phyloP scores from a whole-genome alignment of 2,113 vertebrate genomes.

The Ptilorrhoa leucosticta region DNA sequence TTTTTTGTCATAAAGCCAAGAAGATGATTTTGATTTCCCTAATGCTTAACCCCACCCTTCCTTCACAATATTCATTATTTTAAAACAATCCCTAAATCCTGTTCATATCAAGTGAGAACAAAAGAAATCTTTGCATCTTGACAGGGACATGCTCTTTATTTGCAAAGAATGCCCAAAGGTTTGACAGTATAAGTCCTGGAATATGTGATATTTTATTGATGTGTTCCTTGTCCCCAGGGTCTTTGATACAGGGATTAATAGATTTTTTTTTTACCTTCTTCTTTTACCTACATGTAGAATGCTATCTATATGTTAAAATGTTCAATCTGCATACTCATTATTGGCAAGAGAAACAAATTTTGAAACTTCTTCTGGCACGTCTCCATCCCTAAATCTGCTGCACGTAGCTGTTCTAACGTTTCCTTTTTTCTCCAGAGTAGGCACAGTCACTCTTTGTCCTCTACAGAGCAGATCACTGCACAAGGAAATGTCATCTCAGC shows the following conservation, averaged over 20 bases:
- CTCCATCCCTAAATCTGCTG: not conserved
- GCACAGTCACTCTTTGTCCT: conserved; percentile 53
- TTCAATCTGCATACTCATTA: conserved; percentile 27
- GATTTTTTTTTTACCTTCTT: not conserved
- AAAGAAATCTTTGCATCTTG: not conserved
- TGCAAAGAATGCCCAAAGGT: not conserved
- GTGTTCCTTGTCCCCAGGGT: not conserved
- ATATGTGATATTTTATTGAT: not conserved
- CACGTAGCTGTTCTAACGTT: not conserved
- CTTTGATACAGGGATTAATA: not conserved
- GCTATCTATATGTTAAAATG: not conserved
- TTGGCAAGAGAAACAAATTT: conserved; percentile 1
- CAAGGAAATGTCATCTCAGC: conserved; percentile 36
- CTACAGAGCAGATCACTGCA: not conserved
- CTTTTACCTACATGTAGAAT: not conserved
- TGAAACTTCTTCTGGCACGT: not conserved
- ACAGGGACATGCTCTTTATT: not conserved
- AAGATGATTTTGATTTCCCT: not conserved
- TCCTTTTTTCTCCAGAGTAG: conserved; percentile 36
- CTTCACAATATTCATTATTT: not conserved
- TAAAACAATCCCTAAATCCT: not conserved
- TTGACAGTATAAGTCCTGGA: not conserved
- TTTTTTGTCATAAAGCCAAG: not conserved
- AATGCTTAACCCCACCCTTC: not conserved
- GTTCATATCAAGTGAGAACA: not conserved